Conservation (phyloP, 2,888 invertebrate species). For the Drosophila suboccidentalis region DNA sequence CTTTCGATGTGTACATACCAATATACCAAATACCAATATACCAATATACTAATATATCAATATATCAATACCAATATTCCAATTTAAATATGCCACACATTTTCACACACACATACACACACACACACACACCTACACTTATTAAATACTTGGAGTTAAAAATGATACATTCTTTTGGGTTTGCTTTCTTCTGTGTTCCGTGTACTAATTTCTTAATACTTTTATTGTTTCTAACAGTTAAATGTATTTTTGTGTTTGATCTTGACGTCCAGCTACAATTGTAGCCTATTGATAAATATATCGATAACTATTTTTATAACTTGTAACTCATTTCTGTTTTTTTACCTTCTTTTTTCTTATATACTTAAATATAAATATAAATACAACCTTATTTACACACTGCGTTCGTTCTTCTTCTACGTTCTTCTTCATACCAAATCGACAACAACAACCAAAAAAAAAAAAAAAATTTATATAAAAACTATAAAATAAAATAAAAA, state of each 20-base stretch:
- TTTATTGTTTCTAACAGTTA: constrained; percentile 38
- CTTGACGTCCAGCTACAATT: constrained; percentile 16
- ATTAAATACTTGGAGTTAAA: constrained; percentile 35
- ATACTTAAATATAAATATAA: constrained; percentile 48
- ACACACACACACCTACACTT: constrained; percentile 32
- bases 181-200: constrained; percentile 54
- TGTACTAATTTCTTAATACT: constrained; percentile 41
- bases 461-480: constrained; percentile 34
- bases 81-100: constrained; percentile 22
- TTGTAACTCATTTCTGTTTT: constrained; percentile 65
- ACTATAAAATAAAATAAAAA: constrained; percentile 19
- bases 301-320: constrained; percentile 38
- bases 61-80: constrained; percentile 37
- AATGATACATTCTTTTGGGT: constrained; percentile 33
- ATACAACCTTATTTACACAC: constrained; percentile 76
- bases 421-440: constrained; percentile 77
- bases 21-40: constrained; percentile 38
- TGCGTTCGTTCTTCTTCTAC: constrained; percentile 79
- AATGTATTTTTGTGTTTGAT: constrained; percentile 31
- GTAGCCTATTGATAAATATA: constrained; percentile 49
- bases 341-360: constrained; percentile 54
- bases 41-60: constrained; percentile 14
- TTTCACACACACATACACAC: constrained; percentile 19
- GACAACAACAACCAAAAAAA: constrained; percentile 55
- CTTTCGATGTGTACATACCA: constrained; percentile 71